A percentile compares a stretch with the other conserved stretches of the same genome.
Conservation (phyloP, 2,797 vertebrate genomes). For the Peromyscus nudipes region DNA sequence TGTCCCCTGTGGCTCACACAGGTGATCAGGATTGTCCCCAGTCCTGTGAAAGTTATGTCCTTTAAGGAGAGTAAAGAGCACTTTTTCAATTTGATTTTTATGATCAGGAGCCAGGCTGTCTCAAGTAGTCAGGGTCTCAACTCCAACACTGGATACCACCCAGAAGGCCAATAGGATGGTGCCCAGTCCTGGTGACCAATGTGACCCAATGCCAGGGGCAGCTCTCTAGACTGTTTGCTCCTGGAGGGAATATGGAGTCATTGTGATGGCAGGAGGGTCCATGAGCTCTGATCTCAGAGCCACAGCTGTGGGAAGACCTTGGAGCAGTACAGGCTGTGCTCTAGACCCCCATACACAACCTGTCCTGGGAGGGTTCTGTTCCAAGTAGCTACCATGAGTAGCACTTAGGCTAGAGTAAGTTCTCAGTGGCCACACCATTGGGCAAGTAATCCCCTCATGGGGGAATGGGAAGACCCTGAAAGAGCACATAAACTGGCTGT, state of each 20-base stretch:
- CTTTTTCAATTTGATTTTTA: not conserved
- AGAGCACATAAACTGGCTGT: rapidly evolving
- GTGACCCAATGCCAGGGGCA: not conserved
- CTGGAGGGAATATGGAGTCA: not conserved
- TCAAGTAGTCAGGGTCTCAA: not conserved
- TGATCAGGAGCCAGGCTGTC: not conserved
- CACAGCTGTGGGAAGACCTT: not conserved
- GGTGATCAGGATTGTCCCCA: not conserved
- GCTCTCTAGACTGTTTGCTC: not conserved
- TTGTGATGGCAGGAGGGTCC: not conserved
- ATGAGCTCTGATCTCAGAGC: not conserved
- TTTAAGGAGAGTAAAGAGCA: no score
- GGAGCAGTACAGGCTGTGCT: not conserved
- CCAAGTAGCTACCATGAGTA: not conserved
- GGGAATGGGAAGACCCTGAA: not conserved
- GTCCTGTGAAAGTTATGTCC: not conserved
- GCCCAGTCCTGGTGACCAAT: no score
- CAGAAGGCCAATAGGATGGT: not conserved
- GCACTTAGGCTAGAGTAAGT: not conserved
- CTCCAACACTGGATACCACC: not conserved
- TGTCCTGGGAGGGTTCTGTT: not conserved
- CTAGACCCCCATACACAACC: no score
- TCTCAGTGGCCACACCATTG: not conserved
- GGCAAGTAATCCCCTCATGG: not conserved
- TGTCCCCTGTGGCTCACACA: not conserved